Conservation (phyloP, 1,140 invertebrate genomes). For the Nephotettix cincticeps region DNA sequence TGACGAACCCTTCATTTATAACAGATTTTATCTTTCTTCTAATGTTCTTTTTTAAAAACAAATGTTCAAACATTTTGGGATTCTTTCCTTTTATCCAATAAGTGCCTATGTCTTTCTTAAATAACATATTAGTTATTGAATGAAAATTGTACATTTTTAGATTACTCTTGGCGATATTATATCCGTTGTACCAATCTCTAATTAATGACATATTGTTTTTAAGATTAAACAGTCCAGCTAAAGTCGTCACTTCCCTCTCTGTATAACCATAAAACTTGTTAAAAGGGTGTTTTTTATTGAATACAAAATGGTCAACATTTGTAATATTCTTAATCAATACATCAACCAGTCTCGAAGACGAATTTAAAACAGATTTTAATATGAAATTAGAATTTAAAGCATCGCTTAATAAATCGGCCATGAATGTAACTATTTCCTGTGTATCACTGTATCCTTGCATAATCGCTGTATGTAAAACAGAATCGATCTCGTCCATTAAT, state of each 20-base stretch:
- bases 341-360: not conserved
- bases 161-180: not conserved
- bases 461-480: not conserved
- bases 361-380: not conserved
- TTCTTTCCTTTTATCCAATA: too few relatives aligned
- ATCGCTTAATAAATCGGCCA: not conserved
- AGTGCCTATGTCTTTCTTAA: too few relatives aligned
- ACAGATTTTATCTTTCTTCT: too few relatives aligned
- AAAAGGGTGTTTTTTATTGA: not conserved
- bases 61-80: too few relatives aligned
- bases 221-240: not conserved
- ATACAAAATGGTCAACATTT: not conserved
- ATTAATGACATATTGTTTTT: not conserved
- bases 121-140: not conserved
- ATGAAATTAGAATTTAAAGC: not conserved
- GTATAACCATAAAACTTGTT: not conserved
- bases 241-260: not conserved
- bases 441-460: not conserved
- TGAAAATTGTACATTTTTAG: not conserved
- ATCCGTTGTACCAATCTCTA: not conserved
- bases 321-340: not conserved
- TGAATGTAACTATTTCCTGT: not conserved
- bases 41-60: too few relatives aligned
- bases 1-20: too few relatives aligned
- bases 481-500: not conserved